Conservation (phyloP, 2,888 invertebrate species). For the Holacanthella duospinosa region DNA sequence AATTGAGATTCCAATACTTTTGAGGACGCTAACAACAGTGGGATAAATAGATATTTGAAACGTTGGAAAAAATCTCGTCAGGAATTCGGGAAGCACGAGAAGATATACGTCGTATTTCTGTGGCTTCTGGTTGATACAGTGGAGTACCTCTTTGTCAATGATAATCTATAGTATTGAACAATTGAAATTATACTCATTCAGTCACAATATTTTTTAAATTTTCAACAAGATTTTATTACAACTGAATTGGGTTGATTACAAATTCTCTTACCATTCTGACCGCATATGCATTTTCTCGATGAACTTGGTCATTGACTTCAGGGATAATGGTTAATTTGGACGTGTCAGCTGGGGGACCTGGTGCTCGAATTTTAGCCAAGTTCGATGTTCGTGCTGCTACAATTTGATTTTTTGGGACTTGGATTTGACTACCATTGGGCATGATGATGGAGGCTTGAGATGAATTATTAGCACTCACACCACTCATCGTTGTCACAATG, state of each 20-base stretch:
- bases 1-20: slow-evolving; percentile 18
- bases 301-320: slow-evolving; percentile 15
- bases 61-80: slow-evolving; percentile 20
- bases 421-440: slow-evolving; percentile 11
- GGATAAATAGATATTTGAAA: slow-evolving; percentile 21
- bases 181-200: too few relatives aligned
- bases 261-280: slow-evolving; percentile 20
- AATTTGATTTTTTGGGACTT: slow-evolving; percentile 13
- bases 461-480: slow-evolving; percentile 10
- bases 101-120: slow-evolving; percentile 19
- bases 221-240: too few relatives aligned
- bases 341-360: slow-evolving; percentile 15
- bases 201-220: too few relatives aligned
- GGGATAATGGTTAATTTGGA: slow-evolving; percentile 16
- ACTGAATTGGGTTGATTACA: neutral
- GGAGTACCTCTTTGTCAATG: slow-evolving; percentile 23
- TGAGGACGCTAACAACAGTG: slow-evolving; percentile 23
- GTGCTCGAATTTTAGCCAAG: neutral
- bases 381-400: neutral
- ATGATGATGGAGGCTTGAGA: slow-evolving; percentile 16
- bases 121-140: slow-evolving; percentile 25
- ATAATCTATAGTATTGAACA: slow-evolving; percentile 19
- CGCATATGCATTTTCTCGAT: slow-evolving; percentile 19
- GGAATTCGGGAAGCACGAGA: slow-evolving; percentile 26
- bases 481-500: slow-evolving; percentile 10